Evolutionary conservation across 2,797 vertebrate genomes (phyloP).

Genomic region (Pseudochirops cupreus): DNA sequence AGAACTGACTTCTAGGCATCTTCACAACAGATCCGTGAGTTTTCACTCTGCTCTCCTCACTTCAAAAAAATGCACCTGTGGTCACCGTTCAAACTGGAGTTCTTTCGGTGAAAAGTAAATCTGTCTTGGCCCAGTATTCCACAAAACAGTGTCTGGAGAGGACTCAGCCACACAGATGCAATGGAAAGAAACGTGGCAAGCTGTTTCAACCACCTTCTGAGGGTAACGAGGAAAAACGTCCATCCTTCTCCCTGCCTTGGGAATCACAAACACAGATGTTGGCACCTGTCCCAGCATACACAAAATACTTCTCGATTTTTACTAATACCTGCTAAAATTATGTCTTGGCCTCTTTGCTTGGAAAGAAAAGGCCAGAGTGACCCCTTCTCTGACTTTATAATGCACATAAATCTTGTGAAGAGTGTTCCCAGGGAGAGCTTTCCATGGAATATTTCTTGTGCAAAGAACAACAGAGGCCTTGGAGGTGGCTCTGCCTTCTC

Average conservation of each 20-base stretch:
- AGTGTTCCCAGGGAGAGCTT: slow-evolving; percentile 61
- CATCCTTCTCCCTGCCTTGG: slow-evolving; percentile 59
- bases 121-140: not conserved
- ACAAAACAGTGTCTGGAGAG: slow-evolving; percentile 29
- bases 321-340: slow-evolving; percentile 81
- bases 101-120: slow-evolving; percentile 38
- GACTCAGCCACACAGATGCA: slow-evolving; percentile 41
- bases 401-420: slow-evolving; percentile 74
- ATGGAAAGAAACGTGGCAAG: slow-evolving; percentile 47
- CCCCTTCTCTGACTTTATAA: slow-evolving; percentile 75
- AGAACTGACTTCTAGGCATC: slow-evolving; percentile 52
- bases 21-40: not conserved
- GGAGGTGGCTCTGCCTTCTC: not conserved
- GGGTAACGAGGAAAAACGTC: slow-evolving; percentile 68
- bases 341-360: slow-evolving; percentile 62
- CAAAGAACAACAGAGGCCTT: not conserved
- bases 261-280: slow-evolving; percentile 71
- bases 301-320: slow-evolving; percentile 73
- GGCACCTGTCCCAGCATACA: slow-evolving; percentile 72
- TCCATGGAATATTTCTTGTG: slow-evolving; percentile 40
- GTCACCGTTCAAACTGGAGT: slow-evolving; percentile 50
- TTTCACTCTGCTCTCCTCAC: slow-evolving; percentile 9
- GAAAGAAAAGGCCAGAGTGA: slow-evolving; percentile 78
- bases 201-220: slow-evolving; percentile 33
- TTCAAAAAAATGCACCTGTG: slow-evolving; percentile 63